Conservation (phyloP, 2,888 invertebrate species). For the Acrocyrtus sp. region DNA sequence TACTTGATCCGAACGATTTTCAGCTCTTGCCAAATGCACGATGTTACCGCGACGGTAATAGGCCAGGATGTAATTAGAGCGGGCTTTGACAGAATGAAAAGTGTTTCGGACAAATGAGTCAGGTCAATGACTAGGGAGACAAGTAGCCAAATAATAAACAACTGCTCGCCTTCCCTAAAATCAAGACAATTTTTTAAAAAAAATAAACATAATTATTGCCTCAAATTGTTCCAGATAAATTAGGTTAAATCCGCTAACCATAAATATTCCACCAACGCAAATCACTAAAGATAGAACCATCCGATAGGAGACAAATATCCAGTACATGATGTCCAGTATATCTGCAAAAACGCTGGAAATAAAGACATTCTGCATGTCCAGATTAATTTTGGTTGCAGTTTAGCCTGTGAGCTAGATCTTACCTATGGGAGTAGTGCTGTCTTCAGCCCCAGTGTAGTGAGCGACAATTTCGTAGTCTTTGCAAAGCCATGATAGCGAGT, state of each 20-base stretch:
- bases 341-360: slow-evolving; percentile 35
- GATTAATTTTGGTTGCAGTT: background rate
- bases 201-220: background rate
- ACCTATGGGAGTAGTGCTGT: slow-evolving; percentile 10
- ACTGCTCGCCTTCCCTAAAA: slow-evolving; percentile 41
- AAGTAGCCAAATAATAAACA: slow-evolving; percentile 44
- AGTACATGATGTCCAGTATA: slow-evolving; percentile 35
- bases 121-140: slow-evolving; percentile 45
- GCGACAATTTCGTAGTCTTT: slow-evolving; percentile 38
- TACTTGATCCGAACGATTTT: slow-evolving; percentile 51
- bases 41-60: slow-evolving; percentile 18
- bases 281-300: slow-evolving; percentile 40
- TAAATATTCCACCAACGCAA: slow-evolving; percentile 54
- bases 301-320: slow-evolving; percentile 49
- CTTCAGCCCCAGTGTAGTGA: slow-evolving; percentile 22
- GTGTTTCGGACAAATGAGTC: slow-evolving; percentile 42
- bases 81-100: slow-evolving; percentile 47
- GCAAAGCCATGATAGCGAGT: slow-evolving; percentile 40
- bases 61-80: slow-evolving; percentile 42
- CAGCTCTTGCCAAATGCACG: slow-evolving; percentile 46
- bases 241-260: slow-evolving; percentile 23
- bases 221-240: background rate
- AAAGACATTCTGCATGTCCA: slow-evolving; percentile 8
- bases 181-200: background rate
- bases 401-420: background rate